Evolutionary conservation across 2,797 vertebrate genomes (phyloP).

Genomic region (Ficedula albicollis): DNA sequence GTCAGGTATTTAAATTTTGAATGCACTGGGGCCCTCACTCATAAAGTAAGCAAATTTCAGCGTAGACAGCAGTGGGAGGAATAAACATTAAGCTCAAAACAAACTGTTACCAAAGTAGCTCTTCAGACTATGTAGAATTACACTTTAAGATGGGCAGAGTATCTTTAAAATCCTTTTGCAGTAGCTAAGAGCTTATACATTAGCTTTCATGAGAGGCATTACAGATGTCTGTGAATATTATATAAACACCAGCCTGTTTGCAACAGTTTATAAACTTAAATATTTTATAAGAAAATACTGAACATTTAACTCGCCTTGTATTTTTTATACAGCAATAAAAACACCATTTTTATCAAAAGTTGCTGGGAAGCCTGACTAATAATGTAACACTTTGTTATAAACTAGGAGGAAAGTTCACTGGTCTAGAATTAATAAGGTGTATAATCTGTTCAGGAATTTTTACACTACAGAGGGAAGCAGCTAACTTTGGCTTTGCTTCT

Average conservation of each 20-base stretch:
- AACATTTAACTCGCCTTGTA: constrained; percentile 59
- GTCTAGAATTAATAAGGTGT: constrained; percentile 23
- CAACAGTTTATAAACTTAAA: constrained; percentile 70
- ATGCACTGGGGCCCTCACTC: not conserved
- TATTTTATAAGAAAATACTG: constrained; percentile 71
- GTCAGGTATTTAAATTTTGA: constrained; percentile 58
- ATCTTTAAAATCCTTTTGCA: constrained; percentile 58
- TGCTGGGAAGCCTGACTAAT: constrained; percentile 32
- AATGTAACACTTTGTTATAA: constrained; percentile 40
- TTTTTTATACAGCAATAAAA: constrained; percentile 64
- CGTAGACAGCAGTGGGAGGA: constrained; percentile 24
- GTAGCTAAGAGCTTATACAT: constrained; percentile 62
- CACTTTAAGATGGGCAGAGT: constrained; percentile 49
- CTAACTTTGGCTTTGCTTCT: constrained; percentile 4
- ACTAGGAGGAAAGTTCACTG: not conserved
- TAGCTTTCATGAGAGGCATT: constrained; percentile 66
- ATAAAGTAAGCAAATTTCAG: constrained; percentile 43
- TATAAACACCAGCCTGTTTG: constrained; percentile 61
- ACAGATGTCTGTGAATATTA: constrained; percentile 69
- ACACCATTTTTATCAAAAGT: constrained; percentile 47
- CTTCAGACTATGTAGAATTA: constrained; percentile 32
- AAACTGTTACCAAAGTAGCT: constrained; percentile 41
- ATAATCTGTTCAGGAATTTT: constrained; percentile 19
- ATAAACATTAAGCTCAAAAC: constrained; percentile 60
- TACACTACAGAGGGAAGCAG: not conserved